Evolutionary conservation across 2,797 vertebrate species (phyloP).

Genomic region (Poecilia velifera): DNA sequence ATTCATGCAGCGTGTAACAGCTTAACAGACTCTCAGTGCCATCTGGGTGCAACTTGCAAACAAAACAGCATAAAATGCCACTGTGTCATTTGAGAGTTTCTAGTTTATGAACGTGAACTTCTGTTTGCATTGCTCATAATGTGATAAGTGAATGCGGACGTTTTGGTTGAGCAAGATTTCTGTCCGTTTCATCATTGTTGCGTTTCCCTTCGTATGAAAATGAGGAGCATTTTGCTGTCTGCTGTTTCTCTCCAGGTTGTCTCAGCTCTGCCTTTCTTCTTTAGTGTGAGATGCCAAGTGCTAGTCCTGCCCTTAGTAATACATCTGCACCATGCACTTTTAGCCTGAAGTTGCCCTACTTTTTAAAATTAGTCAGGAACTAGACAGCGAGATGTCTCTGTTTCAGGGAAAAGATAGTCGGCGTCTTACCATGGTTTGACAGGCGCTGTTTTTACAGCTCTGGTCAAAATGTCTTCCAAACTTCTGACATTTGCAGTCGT

Average conservation of each 20-base stretch:
- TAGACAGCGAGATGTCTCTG: slow-evolving; percentile 3
- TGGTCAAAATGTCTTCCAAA: neutral
- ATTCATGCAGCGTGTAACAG: slow-evolving; percentile 28
- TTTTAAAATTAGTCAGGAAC: slow-evolving; percentile 29
- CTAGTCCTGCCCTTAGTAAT: slow-evolving; percentile 9
- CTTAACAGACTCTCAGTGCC: slow-evolving; percentile 30
- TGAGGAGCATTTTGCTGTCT: slow-evolving; percentile 3
- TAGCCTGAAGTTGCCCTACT: slow-evolving; percentile 19
- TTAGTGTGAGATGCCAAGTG: slow-evolving; percentile 8
- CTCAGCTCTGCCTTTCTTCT: slow-evolving; percentile 7
- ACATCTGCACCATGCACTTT: slow-evolving; percentile 5
- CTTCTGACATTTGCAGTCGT: neutral
- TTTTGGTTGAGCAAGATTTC: neutral
- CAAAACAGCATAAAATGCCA: slow-evolving; percentile 23
- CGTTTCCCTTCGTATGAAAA: slow-evolving; percentile 6
- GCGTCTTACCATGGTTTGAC: no score
- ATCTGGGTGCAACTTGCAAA: slow-evolving; percentile 42
- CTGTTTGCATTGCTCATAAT: slow-evolving; percentile 15
- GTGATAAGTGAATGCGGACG: slow-evolving; percentile 1
- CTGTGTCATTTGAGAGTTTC: slow-evolving; percentile 18
- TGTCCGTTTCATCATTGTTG: neutral
- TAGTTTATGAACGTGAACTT: slow-evolving; percentile 13
- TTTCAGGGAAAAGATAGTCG: neutral
- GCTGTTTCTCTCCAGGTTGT: neutral
- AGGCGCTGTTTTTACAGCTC: neutral